Base-by-base conservation (phyloP, 2,113 vertebrate genomes). In the Apodemus speciosus region DNA sequence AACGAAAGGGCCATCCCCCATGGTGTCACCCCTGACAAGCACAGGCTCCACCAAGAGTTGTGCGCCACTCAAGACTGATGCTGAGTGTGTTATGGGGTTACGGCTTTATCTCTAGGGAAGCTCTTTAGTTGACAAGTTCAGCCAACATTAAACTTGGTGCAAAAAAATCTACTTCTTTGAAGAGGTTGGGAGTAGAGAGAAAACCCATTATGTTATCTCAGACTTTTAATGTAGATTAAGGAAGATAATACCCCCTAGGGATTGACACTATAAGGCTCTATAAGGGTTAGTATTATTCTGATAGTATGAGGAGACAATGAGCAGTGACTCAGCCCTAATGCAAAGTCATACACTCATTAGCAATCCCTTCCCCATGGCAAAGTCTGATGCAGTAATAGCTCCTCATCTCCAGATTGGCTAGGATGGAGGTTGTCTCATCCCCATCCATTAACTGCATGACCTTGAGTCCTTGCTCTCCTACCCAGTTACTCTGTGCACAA, bases 401-500 rank as follows among this genome's bases (percentile, higher is more conserved):
- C 58, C 43, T 88, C 40, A 35, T 79, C 66, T 85, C 85, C 51
- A 16, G 72, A 83, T n/a, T 69, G 88, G 21, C 80, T 38, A 85
- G 46, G n/a, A n/a, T 88, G 49, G 53, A 85, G 43, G 9, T 23
- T 66, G 71, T 53, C 71, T 89, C 27, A 18, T 77, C 92, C 87
- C 1, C 9, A 51, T 56, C 68, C 62, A 87, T 91, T 85, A 81
- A 84, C 86, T 86, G 83, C 84, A 64, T 32, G 69, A 85, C 81
- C 49, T 73, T 88, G 62, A 95, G 16, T 71, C 60, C 62, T 94
- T 27, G 69, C 30, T 58, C 76, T 83, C 72, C 72, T 75, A 77
- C 49, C 62, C 88, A 56, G 14, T 85, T 58, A 62, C 13, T 88
- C 76, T 51, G 85, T 25, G 66, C 40, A 40, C 18, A 66, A 69